Evolutionary conservation across 2,113 vertebrate genomes (phyloP), one percentile per base, ranked within the genome.

Genomic region (Acanthochromis polyacanthus): DNA sequence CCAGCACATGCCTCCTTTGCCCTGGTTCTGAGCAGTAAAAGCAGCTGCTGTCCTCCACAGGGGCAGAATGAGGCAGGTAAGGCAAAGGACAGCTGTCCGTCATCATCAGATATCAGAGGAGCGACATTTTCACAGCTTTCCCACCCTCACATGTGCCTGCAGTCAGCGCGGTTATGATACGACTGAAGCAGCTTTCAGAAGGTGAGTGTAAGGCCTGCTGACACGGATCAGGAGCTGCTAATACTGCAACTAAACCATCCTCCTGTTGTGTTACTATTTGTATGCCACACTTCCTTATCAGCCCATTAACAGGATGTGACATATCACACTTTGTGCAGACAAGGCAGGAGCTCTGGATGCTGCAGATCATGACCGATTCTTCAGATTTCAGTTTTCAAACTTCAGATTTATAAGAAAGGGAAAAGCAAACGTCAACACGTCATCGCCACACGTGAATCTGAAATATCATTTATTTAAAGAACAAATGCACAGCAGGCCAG

Each of bases 1-100:
- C 14, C 10, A 1, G n/a, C 4, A 25, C 61, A 57, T 19, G n/a
- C n/a, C 45, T 14, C 19, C 16, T 50, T 38, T 51, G 46, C 43
- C 46, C 62, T 62, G 50, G 2, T 28, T 53, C 40, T 17, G 17
- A 16, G 38, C 60, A 36, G 64, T 66, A 75, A 62, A 78, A 56
- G n/a, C 52, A 72, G 45, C 38, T 64, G 50, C 38, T 65, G 30
- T 9, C 7, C 17, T 60, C 19, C 17, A 28, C 30, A 9, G 46
- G 6, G 45, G 38, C 25, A 8, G 19, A 58, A 46, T 15, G 16
- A 11, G 15, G 3, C 61, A 68, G 78, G 59, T 59, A 65, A 67
- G 20, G 16, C 32, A 2, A 45, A 25, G 53, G 61, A 25, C 36
- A 55, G 56, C 16, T 65, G 68, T 60, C 30, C 30, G 67, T 52